Conservation (phyloP, 2,888 invertebrate species). For the Oligia latruncula region DNA sequence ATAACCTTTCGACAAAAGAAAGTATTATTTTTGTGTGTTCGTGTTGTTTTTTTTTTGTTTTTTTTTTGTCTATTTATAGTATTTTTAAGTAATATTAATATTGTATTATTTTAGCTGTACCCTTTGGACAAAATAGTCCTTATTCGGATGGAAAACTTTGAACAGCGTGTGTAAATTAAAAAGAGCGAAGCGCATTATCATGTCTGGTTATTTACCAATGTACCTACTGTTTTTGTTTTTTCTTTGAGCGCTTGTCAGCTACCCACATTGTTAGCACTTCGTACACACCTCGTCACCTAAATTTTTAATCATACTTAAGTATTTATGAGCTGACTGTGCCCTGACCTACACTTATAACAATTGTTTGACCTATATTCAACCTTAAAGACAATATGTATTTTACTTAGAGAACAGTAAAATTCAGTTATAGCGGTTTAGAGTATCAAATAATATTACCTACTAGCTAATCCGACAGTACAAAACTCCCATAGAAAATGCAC, state of each 20-base stretch:
- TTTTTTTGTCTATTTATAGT: too few relatives aligned
- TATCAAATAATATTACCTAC: neutral
- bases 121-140: neutral
- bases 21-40: neutral
- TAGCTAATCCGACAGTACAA: neutral
- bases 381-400: neutral
- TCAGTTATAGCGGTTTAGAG: neutral
- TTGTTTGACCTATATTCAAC: slow-evolving; percentile 4
- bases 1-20: neutral
- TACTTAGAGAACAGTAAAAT: neutral
- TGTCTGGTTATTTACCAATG: neutral
- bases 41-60: too few relatives aligned
- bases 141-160: neutral
- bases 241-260: neutral
- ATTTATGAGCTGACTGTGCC: slow-evolving; percentile 5
- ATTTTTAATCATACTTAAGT: slow-evolving; percentile 21
- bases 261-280: slow-evolving; percentile 21
- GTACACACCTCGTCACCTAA: neutral
- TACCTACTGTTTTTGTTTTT: neutral
- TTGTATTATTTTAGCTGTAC: neutral
- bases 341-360: slow-evolving; percentile 12
- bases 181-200: neutral
- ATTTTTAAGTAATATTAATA: too few relatives aligned
- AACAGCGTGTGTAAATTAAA: neutral
- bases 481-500: too few relatives aligned